Base-by-base conservation (phyloP, 2,888 invertebrate species). In the Archaeoteleia sp. region DNA sequence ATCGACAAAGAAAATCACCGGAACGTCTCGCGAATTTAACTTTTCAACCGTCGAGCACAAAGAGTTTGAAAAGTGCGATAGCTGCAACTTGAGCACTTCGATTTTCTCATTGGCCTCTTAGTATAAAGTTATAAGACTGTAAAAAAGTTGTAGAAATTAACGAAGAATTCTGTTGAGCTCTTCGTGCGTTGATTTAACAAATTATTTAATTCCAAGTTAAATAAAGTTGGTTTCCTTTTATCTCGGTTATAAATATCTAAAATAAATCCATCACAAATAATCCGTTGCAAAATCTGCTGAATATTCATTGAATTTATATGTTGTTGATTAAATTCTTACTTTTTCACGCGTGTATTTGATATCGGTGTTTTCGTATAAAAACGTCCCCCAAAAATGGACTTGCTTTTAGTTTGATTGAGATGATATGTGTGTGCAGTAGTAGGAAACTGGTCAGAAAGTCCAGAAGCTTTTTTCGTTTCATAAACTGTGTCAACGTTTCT, bases 391-490 rank as follows among this genome's bases (percentile, higher is more conserved):
- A 46, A 48, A 43, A 34, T 43, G 43, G 25, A 48, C 43, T 49
- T 60, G 69, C 68, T 71, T 72, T 65, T 65, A 29, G 62, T 72
- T 74, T 72, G 72, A 70, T 74, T 73, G 63, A 67, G 66, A 45
- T 53, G 32, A 61, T 72, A 72, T 74, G 73, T 72, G 65, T 65
- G 72, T 74, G n/a, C 72, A 73, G 73, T 74, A n/a, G n/a, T 74
- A 72, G 63, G 55, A 42, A 73, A 58, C 63, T 67, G 63, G 62
- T 34, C 40, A 53, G 54, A 69, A 65, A 57, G 49, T 32, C 45
- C 32, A 5, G 32, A 43, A 63, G 53, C 40, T 35, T 51, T 55
- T 27, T 34, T 39, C 45, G 8, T 35, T 61, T 30, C 7, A 32
- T 51, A 40, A 61, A 51, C 55, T 45, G 12, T 27, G 51, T 46